Conservation (phyloP, 2,797 vertebrate genomes). For the Tenualosa thibaudeaui region DNA sequence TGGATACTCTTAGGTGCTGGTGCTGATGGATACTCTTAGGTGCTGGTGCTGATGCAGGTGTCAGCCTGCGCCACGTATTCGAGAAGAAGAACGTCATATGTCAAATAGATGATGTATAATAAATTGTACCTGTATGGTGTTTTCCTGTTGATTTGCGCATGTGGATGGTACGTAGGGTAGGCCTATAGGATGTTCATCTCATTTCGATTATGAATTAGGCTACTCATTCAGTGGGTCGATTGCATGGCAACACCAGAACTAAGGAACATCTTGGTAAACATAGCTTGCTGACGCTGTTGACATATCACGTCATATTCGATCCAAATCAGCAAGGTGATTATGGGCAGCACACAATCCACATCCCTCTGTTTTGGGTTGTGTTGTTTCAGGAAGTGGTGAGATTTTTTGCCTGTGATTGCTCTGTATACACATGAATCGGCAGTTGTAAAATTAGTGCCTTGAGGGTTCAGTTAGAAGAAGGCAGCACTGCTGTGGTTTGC, state of each 20-base stretch:
- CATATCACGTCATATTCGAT: neutral
- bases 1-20: neutral
- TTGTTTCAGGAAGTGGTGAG: neutral
- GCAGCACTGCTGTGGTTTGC: neutral
- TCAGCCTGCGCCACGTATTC: neutral
- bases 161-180: neutral
- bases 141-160: neutral
- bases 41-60: neutral
- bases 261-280: neutral
- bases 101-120: neutral
- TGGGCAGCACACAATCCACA: neutral
- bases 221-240: neutral
- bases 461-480: neutral
- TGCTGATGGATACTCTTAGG: too few relatives aligned
- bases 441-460: neutral
- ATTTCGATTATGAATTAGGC: neutral
- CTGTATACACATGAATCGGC: neutral
- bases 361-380: neutral
- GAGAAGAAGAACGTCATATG: neutral
- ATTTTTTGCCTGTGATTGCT: neutral
- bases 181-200: neutral
- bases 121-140: neutral
- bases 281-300: neutral
- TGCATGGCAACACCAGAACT: neutral
- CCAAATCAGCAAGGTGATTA: neutral